Evolutionary conservation across 2,113 vertebrate genomes (phyloP), one percentile per base, ranked within the genome.

Genomic region (Chionodraco myersi): DNA sequence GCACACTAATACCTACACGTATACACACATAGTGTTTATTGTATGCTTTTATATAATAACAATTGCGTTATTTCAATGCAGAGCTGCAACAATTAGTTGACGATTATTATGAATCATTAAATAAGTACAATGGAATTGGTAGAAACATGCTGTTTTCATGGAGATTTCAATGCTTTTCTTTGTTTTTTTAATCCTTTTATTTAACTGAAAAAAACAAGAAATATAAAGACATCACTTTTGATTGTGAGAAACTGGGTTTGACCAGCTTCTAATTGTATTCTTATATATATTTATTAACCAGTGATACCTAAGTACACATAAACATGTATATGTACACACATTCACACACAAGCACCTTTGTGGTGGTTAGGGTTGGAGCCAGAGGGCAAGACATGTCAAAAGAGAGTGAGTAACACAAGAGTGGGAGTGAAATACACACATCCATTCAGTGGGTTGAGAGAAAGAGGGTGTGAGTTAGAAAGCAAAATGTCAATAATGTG

Each of bases 371-470:
- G 67, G 56, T 48, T 64, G 48, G 52, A 13, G 30, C 12, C 62
- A 10, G 66, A 73, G 30, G 34, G 47, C 1, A 13, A 68, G 15
- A 63, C 73, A 57, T 74, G 79, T 60, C 49, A 60, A 30, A 51
- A 58, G 13, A 64, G 52, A 57, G 51, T 78, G 82, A 82, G 57
- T 80, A 76, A 92, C 67, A 64, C 11, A 70, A n/a, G 51, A 72
- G 74, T 79, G 68, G 79, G 79, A 85, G 78, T 54, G 34, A 23
- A 44, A 56, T n/a, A 61, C 52, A 74, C 52, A 53, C 41, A 70
- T 21, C 81, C 56, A 60, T 75, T 65, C 47, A 59, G 23, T 67
- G 52, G 71, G 78, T 80, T 84, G 81, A 70, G 75, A 82, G 87
- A 85, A 83, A 18, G 62, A 57, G 21, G 30, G 71, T 47, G 77